Conservation (phyloP, 2,113 vertebrate genomes). For the Lampris megalopsis region DNA sequence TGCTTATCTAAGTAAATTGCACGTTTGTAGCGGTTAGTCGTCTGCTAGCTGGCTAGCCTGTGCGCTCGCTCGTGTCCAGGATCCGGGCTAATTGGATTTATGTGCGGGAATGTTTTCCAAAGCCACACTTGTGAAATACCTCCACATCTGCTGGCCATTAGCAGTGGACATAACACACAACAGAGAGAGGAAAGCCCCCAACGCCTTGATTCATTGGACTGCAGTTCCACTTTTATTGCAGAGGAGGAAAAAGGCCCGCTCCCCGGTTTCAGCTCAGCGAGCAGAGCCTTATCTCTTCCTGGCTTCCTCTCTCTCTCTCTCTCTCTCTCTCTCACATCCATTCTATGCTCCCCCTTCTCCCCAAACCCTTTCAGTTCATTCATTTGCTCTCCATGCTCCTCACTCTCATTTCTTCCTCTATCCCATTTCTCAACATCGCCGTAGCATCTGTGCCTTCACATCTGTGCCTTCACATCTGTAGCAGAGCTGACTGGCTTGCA, state of each 20-base stretch:
- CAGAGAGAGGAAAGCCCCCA: constrained; percentile 80
- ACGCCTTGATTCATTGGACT: constrained; percentile 80
- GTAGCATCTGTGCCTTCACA: constrained; percentile 10
- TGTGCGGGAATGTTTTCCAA: constrained; percentile 83
- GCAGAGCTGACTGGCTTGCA: constrained; percentile 6
- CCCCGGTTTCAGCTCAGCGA: constrained; percentile 44
- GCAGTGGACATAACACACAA: constrained; percentile 79
- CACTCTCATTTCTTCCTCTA: neutral
- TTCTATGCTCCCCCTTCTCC: constrained; percentile 1
- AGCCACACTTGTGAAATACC: constrained; percentile 84
- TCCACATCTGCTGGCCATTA: constrained; percentile 84
- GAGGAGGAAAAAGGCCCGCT: constrained; percentile 51
- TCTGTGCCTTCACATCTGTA: neutral
- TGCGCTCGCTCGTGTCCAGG: constrained; percentile 62
- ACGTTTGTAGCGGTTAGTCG: constrained; percentile 49
- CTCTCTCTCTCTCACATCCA: constrained; percentile 14
- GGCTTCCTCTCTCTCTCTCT: constrained; percentile 17
- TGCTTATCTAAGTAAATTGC: constrained; percentile 64
- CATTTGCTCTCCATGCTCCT: constrained; percentile 14
- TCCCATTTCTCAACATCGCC: neutral
- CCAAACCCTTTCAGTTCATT: neutral
- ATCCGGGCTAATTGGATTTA: constrained; percentile 81
- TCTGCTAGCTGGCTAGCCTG: constrained; percentile 34
- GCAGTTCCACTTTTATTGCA: constrained; percentile 76
- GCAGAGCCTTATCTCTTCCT: constrained; percentile 58